These are phyloP conservation scores for Platyura marginata DNA, from an alignment of 1,140 invertebrate genomes.

Conservation along the genomic window DNA sequence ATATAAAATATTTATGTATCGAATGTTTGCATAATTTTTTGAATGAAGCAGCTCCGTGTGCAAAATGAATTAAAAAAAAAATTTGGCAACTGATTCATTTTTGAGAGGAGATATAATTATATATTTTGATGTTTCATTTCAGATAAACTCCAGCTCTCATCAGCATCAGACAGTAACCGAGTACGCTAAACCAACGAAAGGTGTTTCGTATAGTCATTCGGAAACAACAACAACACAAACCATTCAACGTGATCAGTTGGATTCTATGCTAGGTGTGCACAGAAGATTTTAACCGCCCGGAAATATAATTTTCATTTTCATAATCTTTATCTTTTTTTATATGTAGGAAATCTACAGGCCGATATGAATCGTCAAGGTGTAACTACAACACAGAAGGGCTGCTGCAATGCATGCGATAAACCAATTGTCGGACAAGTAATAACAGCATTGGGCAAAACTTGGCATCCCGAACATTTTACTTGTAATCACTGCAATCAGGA, in stretches of 20 bases:
- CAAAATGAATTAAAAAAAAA: too few relatives aligned
- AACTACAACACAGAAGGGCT: slow-evolving; percentile 92
- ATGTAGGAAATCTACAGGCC: slow-evolving; percentile 60
- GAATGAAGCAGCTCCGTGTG: too few relatives aligned
- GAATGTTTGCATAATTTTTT: too few relatives aligned
- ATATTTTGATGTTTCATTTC: slow-evolving; percentile 5
- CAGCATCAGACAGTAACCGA: slow-evolving; percentile 42
- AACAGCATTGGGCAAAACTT: slow-evolving; percentile 94
- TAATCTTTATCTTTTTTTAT: neutral
- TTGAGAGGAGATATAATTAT: too few relatives aligned
- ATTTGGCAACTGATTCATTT: too few relatives aligned
- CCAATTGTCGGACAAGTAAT: slow-evolving; percentile 90
- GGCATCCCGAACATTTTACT: slow-evolving; percentile 98
- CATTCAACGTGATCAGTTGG: slow-evolving; percentile 44
- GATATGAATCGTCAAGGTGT: slow-evolving; percentile 96
- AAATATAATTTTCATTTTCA: neutral
- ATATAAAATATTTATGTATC: too few relatives aligned
- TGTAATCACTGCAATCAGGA: slow-evolving; percentile 94
- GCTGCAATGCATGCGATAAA: slow-evolving; percentile 94
- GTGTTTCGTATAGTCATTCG: slow-evolving; percentile 28
- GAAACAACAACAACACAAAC: slow-evolving; percentile 26
- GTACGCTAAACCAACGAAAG: slow-evolving; percentile 53
- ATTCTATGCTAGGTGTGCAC: slow-evolving; percentile 69
- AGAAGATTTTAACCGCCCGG: neutral
- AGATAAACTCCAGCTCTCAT: slow-evolving; percentile 37